Base-by-base conservation (phyloP, 2,797 vertebrate genomes). In the Momotus momota region DNA sequence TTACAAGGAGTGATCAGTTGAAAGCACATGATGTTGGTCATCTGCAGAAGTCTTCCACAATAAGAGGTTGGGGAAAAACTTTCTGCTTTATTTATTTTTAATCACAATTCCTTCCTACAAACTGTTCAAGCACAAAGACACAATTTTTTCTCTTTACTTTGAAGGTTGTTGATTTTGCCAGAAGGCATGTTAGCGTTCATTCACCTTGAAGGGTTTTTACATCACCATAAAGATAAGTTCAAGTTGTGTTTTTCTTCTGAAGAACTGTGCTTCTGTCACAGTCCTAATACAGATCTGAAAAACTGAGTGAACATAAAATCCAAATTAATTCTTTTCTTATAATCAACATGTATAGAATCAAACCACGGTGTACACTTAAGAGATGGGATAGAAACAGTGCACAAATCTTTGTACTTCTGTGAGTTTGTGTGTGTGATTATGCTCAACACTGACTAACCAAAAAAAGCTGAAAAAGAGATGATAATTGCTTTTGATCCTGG, bases 81-180 rank as follows among this genome's bases (percentile, higher is more conserved):
- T 48, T 55, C n/a, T 79, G 46, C 26, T 75, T 62, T 82, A 7
- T 70, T 25, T 61, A 7, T 70, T 75, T 91, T 38, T 66, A 51
- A 66, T 61, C 61, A 51, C 0, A 1, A 6, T 70, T 93, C 19
- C 14, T 78, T 85, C 40, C 33, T 29, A 29, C 22, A 31, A 71
- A 54, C 70, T 61, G 41, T 82, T 94, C 77, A 81, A 95, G 85
- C 70, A 55, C 48, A n/a, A 12, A 81, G 60, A 9, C 27, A 51
- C 33, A 40, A 7, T 54, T 90, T 84, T 55, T 41, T 26, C 74
- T 69, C 55, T 66, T 55, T 26, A 51, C 27, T 93, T 70, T 74
- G 79, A 70, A 69, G 46, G 29, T 49, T 91, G 90, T 73, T 94
- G 66, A 35, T 94, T 94, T 95, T 96, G n/a, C 92, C 78, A 65